phyloP scores from a whole-genome alignment of 2,113 vertebrate genomes.

The Nesogale talazaci region DNA sequence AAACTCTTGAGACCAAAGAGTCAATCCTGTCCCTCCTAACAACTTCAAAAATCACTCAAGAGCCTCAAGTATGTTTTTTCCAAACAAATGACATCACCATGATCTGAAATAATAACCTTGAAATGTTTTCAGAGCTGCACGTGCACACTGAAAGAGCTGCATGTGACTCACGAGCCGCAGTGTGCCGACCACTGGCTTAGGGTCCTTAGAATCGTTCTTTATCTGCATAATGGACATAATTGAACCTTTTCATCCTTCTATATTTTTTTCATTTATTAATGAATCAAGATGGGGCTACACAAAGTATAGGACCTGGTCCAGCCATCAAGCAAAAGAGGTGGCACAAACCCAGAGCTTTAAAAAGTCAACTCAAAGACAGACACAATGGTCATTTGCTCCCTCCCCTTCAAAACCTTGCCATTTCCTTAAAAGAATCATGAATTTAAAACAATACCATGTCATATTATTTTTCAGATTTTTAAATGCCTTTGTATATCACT shows the following conservation, averaged over 20 bases:
- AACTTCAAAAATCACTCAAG: no score
- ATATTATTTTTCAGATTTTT: neutral
- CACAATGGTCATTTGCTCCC: neutral
- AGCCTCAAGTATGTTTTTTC: no score
- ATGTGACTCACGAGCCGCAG: no score
- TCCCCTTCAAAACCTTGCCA: neutral
- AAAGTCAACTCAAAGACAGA: neutral
- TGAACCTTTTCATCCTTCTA: neutral
- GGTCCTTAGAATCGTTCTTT: neutral
- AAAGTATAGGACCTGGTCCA: neutral
- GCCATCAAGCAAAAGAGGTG: neutral
- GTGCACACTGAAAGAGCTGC: no score
- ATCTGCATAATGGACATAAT: neutral
- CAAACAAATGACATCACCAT: no score
- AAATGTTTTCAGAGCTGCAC: no score
- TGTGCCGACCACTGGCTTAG: no score
- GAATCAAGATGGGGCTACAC: neutral
- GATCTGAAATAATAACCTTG: no score
- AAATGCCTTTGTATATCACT: neutral
- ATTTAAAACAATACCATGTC: neutral
- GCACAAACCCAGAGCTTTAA: neutral
- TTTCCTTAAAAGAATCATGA: neutral
- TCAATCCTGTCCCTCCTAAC: no score
- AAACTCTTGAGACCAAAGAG: no score
- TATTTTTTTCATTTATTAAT: constrained; percentile 1